phyloP scores from a whole-genome alignment of 2,797 vertebrate species.

The Macropus fuliginosus region DNA sequence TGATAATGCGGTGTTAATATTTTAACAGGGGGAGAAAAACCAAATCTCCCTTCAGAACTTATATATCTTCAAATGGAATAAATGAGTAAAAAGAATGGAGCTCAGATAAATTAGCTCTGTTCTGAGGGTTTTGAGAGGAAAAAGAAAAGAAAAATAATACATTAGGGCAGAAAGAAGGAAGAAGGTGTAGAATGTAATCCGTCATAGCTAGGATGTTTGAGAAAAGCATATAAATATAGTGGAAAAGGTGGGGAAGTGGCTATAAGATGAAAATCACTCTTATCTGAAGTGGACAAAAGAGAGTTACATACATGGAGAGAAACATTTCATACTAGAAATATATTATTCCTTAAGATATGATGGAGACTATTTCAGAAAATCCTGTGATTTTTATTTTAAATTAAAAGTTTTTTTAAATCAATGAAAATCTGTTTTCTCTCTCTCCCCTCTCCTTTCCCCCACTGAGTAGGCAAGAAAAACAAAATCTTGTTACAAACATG shows the following conservation, averaged over 20 bases:
- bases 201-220: background rate
- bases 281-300: background rate
- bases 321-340: background rate
- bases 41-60: background rate
- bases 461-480: background rate
- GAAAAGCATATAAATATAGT: background rate
- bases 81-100: background rate
- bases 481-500: background rate
- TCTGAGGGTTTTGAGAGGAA: background rate
- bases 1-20: background rate
- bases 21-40: background rate
- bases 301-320: background rate
- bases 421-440: background rate
- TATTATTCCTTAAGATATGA: background rate
- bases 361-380: background rate
- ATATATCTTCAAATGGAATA: background rate
- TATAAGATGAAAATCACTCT: background rate
- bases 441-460: background rate
- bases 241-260: background rate
- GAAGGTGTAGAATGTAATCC: background rate
- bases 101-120: background rate
- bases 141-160: background rate
- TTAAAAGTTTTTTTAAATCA: background rate
- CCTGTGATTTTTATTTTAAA: background rate
- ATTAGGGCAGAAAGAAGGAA: background rate